Base-by-base conservation (phyloP, 2,113 vertebrate genomes). In the Chamaea fasciata region DNA sequence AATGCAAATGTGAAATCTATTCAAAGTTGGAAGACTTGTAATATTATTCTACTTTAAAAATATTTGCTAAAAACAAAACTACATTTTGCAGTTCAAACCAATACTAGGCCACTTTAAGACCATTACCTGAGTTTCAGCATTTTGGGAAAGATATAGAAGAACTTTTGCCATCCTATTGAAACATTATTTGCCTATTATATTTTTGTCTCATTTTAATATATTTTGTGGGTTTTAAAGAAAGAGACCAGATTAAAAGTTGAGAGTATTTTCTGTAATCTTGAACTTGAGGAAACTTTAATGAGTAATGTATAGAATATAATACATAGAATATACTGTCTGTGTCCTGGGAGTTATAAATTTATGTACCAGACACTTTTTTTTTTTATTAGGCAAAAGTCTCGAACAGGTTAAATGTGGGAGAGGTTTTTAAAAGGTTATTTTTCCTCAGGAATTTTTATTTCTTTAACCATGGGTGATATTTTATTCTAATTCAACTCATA, bases 401-500 rank as follows among this genome's bases (percentile, higher is more conserved):
- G 87, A 92, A 64, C 87, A 96, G 91, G 95, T 95, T 97, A 94
- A 97, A 95, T 90, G 94, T 78, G 52, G 87, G 83, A 47, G 89
- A 89, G 87, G 33, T 96, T 93, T 94, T 91, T 71, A 65, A 93
- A 96, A 96, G 92, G 94, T 89, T 95, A 90, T 85, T 95, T 92
- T 97, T 94, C 37, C 52, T 52, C 44, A 53, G 60, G 83, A 94
- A 87, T 90, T 96, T 86, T 96, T 94, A 92, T 96, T 95, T 97
- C 92, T 94, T 95, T 95, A 95, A 94, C 90, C 2, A 28, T 96
- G 95, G 90, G 92, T 96, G 94, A 94, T 96, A 87, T 83, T 92
- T 97, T 97, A 97, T 96, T 97, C 95, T 97, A 97, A 98, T 97
- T 96, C 93, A 94, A 94, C 95, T 97, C 88, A 87, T 97, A 95